Percentiles rank a stretch among this genome's conserved stretches.
phyloP scores from a whole-genome alignment of 2,797 vertebrate genomes.

The Poecilia wingei region DNA sequence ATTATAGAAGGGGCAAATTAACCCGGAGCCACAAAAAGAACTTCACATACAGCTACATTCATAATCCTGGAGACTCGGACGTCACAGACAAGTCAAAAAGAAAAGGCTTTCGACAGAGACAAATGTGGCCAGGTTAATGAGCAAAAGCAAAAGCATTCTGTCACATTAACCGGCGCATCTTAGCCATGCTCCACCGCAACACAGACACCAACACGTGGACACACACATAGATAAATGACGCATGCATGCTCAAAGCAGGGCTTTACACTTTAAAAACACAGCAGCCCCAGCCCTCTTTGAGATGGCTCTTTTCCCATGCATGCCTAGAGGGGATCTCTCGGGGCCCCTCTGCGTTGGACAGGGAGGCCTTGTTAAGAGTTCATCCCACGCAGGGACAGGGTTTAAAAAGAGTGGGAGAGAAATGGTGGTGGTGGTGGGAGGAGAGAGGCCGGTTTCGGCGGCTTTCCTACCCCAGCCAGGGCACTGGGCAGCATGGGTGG shows the following conservation, averaged over 20 bases:
- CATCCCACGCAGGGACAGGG: constrained; percentile 56
- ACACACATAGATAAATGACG: constrained; percentile 29
- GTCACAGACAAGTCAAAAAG: constrained; percentile 5
- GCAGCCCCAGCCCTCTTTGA: constrained; percentile 68
- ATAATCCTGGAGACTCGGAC: background rate
- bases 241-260: constrained; percentile 79
- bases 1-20: background rate
- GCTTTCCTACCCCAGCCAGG: constrained; percentile 84
- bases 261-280: constrained; percentile 45
- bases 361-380: constrained; percentile 58
- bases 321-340: constrained; percentile 69
- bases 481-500: constrained; percentile 82
- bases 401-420: constrained; percentile 55
- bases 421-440: constrained; percentile 76
- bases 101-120: constrained; percentile 32
- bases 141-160: constrained; percentile 48
- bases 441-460: constrained; percentile 81
- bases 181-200: constrained; percentile 61
- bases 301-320: constrained; percentile 68
- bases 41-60: background rate
- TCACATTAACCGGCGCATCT: constrained; percentile 40
- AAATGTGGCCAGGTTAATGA: constrained; percentile 34
- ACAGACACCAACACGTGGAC: constrained; percentile 18
- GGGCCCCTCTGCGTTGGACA: constrained; percentile 51
- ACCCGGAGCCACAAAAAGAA: background rate